phyloP scores from a whole-genome alignment of 2,797 vertebrate genomes.

The Phoebastria nigripes region DNA sequence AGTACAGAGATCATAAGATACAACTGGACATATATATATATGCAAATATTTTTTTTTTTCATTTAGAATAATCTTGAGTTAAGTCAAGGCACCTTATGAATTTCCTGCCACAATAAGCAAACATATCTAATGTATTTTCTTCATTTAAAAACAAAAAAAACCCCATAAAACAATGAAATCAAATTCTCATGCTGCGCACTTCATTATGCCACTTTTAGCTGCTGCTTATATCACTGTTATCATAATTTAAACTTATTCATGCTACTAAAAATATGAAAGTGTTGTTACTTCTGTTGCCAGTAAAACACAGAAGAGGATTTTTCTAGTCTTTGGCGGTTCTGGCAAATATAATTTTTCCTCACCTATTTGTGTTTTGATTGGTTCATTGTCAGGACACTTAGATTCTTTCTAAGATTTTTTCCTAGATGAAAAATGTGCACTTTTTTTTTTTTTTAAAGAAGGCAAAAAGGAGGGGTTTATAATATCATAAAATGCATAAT shows the following conservation, averaged over 20 bases:
- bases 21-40: neutral
- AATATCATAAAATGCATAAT: neutral
- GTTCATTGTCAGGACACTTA: neutral
- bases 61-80: neutral
- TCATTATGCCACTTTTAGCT: neutral
- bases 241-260: neutral
- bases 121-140: neutral
- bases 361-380: neutral
- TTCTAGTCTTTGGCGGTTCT: neutral
- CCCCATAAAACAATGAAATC: neutral
- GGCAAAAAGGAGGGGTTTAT: fast-evolving
- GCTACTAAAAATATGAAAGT: neutral
- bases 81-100: neutral
- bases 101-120: neutral
- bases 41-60: neutral
- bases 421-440: neutral
- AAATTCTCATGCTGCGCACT: neutral
- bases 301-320: neutral
- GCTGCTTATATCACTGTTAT: neutral
- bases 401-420: neutral
- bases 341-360: neutral
- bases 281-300: neutral
- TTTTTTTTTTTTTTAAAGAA: neutral
- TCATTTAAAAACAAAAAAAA: neutral
- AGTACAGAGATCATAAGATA: neutral